Evolutionary conservation across 2,113 vertebrate genomes (phyloP).

Genomic region (Dipodomys merriami): DNA sequence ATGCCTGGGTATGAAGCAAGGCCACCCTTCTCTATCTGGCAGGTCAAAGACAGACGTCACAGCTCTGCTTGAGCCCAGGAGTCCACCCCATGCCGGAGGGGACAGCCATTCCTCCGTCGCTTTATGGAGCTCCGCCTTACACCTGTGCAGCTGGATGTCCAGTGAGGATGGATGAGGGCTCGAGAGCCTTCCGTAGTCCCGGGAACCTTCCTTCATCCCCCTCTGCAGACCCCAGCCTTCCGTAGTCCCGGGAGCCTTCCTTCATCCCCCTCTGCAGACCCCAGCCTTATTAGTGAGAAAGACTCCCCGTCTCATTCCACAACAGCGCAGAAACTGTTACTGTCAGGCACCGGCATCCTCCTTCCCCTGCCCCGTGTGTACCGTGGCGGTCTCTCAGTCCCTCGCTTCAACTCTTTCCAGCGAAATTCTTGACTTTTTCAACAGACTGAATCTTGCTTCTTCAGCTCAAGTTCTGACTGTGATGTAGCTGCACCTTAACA

Average conservation of each 20-base stretch:
- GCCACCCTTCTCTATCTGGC: neutral
- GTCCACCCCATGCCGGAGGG: neutral
- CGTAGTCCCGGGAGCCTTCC: too few species aligned
- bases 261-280: too few species aligned
- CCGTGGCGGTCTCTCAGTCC: accelerated
- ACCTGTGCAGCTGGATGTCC: accelerated
- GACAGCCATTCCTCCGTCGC: accelerated
- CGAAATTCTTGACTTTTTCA: neutral
- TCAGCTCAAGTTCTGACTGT: too few species aligned
- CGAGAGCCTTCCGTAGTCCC: too few species aligned
- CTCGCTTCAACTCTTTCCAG: neutral
- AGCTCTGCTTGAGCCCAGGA: too few species aligned
- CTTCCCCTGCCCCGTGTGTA: too few species aligned
- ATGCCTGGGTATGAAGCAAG: accelerated
- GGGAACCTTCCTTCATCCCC: too few species aligned
- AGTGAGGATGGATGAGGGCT: too few species aligned
- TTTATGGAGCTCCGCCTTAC: accelerated
- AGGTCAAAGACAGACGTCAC: neutral
- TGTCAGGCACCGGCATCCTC: too few species aligned
- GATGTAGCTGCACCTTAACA: neutral
- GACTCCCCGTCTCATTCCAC: neutral
- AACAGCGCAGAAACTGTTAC: neutral
- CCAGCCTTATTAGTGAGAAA: neutral
- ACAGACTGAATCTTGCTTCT: neutral
- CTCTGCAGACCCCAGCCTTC: too few species aligned